phyloP scores from a whole-genome alignment of 2,113 vertebrate species.

The Siniperca chuatsi region DNA sequence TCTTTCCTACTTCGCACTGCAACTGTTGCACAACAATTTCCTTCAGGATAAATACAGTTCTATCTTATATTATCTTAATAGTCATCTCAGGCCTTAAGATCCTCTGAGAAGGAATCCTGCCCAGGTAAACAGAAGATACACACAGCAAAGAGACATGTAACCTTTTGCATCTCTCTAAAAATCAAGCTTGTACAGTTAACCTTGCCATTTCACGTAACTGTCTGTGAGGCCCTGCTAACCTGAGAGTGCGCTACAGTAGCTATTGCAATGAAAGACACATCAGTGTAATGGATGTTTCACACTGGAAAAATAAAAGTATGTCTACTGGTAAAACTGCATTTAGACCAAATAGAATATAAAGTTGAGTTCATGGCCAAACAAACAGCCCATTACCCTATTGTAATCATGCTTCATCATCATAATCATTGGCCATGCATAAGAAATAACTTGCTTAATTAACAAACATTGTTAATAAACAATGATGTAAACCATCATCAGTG shows the following conservation, averaged over 20 bases:
- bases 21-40: too few species aligned
- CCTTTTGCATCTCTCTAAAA: conserved; percentile 12
- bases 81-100: not conserved
- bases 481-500: not conserved
- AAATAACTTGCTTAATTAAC: conserved; percentile 1
- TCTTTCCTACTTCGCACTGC: too few species aligned
- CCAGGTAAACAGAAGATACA: not conserved
- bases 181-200: conserved; percentile 1
- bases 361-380: not conserved
- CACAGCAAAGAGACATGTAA: not conserved
- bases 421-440: not conserved
- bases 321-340: not conserved
- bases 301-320: not conserved
- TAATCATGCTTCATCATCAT: not conserved
- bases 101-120: not conserved
- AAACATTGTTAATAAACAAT: not conserved
- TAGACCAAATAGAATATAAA: not conserved
- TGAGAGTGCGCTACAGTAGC: not conserved
- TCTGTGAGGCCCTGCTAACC: not conserved
- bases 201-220: conserved; percentile 5
- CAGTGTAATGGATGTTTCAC: not conserved
- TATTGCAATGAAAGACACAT: not conserved
- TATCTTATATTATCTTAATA: too few species aligned
- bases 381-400: not conserved
- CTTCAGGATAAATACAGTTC: too few species aligned